These are phyloP conservation scores for Flexamia atlantica DNA, from an alignment of 2,888 invertebrate genomes.

Conservation along the genomic window DNA sequence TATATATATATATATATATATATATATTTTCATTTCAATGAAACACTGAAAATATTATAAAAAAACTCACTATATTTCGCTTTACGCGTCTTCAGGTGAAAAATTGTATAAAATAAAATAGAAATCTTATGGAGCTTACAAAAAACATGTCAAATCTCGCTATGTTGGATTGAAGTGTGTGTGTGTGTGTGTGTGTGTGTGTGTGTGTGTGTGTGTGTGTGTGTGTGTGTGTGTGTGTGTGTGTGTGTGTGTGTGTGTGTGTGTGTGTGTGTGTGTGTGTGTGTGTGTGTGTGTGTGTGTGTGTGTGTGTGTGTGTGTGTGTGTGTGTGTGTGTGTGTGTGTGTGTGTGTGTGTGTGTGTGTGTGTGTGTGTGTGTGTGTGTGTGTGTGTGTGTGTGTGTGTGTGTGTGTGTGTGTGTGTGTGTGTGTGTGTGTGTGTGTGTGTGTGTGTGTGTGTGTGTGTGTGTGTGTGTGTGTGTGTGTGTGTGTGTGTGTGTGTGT, in stretches of 20 bases:
- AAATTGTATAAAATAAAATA: too few species aligned
- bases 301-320: constrained; percentile 26
- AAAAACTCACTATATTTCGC: too few species aligned
- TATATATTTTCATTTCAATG: too few species aligned
- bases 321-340: constrained; percentile 26
- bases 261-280: constrained; percentile 26
- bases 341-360: constrained; percentile 26
- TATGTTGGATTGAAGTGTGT: too few species aligned
- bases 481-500: constrained; percentile 26
- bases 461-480: constrained; percentile 26
- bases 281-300: constrained; percentile 26
- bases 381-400: constrained; percentile 26
- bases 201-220: constrained; percentile 26
- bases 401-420: constrained; percentile 26
- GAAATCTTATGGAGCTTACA: too few species aligned
- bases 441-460: constrained; percentile 26
- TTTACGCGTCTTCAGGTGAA: too few species aligned
- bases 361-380: constrained; percentile 26
- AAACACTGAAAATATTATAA: too few species aligned
- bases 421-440: constrained; percentile 26
- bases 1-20: constrained; percentile 51
- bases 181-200: constrained; percentile 3
- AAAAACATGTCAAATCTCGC: too few species aligned
- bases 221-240: constrained; percentile 26
- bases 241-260: constrained; percentile 26